Evolutionary conservation across 1,140 invertebrate genomes (phyloP), one percentile per base, ranked within the genome.

Genomic region (Calephelis virginiensis): DNA sequence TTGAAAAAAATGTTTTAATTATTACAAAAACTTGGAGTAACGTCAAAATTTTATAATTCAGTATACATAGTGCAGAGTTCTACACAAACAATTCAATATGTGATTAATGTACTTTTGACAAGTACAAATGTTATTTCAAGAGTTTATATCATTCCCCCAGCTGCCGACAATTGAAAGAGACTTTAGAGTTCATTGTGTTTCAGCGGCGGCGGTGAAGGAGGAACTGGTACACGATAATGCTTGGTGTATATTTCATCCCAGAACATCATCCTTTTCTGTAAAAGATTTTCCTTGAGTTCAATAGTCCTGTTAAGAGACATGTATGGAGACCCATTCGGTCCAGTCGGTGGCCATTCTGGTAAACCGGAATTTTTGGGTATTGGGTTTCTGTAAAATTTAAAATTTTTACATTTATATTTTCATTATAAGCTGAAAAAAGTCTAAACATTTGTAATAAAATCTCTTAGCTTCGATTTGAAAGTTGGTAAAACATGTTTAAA

Each of bases 241-340:
- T 75, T 49, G 13, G 75, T 67, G 38, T 79, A 80, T 28, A 83
- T 75, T 4, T 60, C 45, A 3, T 81, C 71, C 81, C 78, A 83
- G 59, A 83, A 78, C n/a, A 37, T 43, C n/a, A 48, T 63, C 10
- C 70, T 67, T 13, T 68, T 62, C 28, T 74, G 68, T n/a, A 72
- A 59, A 8, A 75, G 63, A 8, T 69, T 9, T 49, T 68, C 69
- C 50, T 48, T 67, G 0, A 80, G 62, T 45, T 73, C 50, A 40
- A 79, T 59, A 28, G 59, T 69, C 10, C 60, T 48, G 10, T 72
- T 73, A 40, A 83, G 28, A 0, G 69, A 71, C 80, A 84, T 79
- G 66, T 81, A 61, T 1, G 82, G 80, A 28, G 73, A 62, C 38
- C 66, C 59, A 47, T 76, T 45, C 6, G 40, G 53, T 1, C 64